A percentile compares a stretch with the other conserved stretches of the same genome.
Conservation (phyloP, 2,888 invertebrate genomes). For the Agrochola lota region DNA sequence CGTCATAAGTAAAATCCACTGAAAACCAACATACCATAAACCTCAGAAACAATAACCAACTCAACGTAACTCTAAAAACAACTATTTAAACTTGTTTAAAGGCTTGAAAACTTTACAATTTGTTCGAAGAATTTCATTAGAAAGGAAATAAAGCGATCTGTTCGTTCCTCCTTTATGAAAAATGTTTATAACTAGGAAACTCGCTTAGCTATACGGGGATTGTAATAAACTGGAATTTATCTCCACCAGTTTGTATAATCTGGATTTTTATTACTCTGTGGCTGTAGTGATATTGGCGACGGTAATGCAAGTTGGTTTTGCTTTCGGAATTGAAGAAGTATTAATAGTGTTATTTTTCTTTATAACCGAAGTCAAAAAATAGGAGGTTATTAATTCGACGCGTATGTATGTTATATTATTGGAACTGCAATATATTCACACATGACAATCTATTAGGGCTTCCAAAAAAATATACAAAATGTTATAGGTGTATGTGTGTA, state of each 20-base stretch:
- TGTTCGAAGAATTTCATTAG: slow-evolving; percentile 52
- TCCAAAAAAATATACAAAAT: too few species aligned
- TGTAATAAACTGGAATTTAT: slow-evolving; percentile 68
- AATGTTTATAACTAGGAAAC: slow-evolving; percentile 61
- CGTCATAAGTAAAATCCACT: not conserved
- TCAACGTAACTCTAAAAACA: slow-evolving; percentile 39
- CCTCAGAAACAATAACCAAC: slow-evolving; percentile 30
- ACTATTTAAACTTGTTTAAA: slow-evolving; percentile 47
- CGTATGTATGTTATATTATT: too few species aligned
- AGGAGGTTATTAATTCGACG: too few species aligned
- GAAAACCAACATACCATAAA: slow-evolving; percentile 6
- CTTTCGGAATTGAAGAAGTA: not conserved
- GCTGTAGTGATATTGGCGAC: slow-evolving; percentile 7
- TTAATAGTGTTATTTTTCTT: not conserved
- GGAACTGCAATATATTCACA: too few species aligned
- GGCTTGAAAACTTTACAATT: slow-evolving; percentile 45
- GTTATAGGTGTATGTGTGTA: too few species aligned
- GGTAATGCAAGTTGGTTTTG: slow-evolving; percentile 25
- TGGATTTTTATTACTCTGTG: slow-evolving; percentile 62
- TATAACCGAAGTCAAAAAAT: too few species aligned
- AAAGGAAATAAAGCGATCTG: slow-evolving; percentile 41
- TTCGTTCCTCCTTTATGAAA: slow-evolving; percentile 45
- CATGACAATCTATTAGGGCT: too few species aligned
- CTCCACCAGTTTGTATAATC: slow-evolving; percentile 55
- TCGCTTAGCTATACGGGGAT: slow-evolving; percentile 57